A percentile compares a stretch with the other conserved stretches of the same genome.
These are phyloP conservation scores for Parnassius mnemosyne DNA, from an alignment of 2,888 invertebrate species.

Conservation along the genomic window DNA sequence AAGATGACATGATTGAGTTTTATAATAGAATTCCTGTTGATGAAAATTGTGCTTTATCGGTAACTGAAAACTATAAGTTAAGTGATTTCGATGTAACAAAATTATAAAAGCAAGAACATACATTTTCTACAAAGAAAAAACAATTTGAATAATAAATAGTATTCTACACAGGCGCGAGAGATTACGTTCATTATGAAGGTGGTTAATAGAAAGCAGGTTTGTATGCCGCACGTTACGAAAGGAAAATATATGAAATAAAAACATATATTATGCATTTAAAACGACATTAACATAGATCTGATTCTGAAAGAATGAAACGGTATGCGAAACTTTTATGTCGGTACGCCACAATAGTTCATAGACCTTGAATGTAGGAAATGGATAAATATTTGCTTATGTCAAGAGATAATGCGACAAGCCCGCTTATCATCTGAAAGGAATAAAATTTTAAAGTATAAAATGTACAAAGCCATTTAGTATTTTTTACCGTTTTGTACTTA, in stretches of 20 bases:
- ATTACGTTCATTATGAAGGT: constrained; percentile 17
- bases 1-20: too few species aligned
- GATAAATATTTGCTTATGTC: constrained; percentile 52
- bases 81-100: neutral
- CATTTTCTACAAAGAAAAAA: constrained; percentile 14
- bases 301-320: neutral
- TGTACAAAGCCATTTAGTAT: too few species aligned
- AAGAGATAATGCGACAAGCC: constrained; percentile 43
- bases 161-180: constrained; percentile 2
- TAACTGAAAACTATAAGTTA: too few species aligned
- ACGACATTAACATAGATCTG: constrained; percentile 16
- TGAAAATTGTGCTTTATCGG: too few species aligned
- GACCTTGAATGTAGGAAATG: constrained; percentile 40
- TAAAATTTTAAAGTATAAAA: constrained; percentile 3
- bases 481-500: too few species aligned
- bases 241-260: constrained; percentile 23
- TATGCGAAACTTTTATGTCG: constrained; percentile 1
- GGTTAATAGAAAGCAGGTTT: constrained; percentile 30
- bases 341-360: constrained; percentile 35
- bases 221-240: constrained; percentile 29
- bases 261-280: constrained; percentile 4
- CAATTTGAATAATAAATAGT: constrained; percentile 20
- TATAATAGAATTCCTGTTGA: too few species aligned
- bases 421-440: constrained; percentile 40
- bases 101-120: constrained; percentile 10